These are phyloP conservation scores for Lordiphosa collinella DNA, from an alignment of 1,140 invertebrate genomes.

Conservation along the genomic window DNA sequence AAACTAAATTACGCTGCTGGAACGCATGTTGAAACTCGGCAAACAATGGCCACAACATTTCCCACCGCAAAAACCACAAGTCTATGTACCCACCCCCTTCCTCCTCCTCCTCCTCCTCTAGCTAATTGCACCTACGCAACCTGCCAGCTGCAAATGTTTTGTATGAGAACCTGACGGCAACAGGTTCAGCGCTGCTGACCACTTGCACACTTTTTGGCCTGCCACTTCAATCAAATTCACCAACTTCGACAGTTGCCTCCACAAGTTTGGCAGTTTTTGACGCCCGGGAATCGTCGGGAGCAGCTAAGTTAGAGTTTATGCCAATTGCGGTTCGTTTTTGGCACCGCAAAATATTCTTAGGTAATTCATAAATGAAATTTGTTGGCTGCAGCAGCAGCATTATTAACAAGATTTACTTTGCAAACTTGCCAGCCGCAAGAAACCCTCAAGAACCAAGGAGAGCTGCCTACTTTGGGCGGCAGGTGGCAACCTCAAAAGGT, in stretches of 20 bases:
- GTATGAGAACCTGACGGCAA: conserved; percentile 15
- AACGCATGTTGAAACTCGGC: conserved; percentile 1
- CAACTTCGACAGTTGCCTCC: conserved; percentile 15
- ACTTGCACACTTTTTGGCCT: conserved; percentile 4
- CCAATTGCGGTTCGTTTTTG: neutral
- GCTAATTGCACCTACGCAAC: conserved; percentile 43
- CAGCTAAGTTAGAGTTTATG: neutral
- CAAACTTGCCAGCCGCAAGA: conserved; percentile 2
- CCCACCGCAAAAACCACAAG: conserved; percentile 7
- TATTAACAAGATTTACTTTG: conserved; percentile 33
- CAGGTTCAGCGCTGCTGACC: conserved; percentile 22
- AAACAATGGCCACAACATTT: conserved; percentile 8
- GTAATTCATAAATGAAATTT: conserved; percentile 45
- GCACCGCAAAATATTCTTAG: conserved; percentile 31
- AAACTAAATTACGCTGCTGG: neutral
- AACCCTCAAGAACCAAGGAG: conserved; percentile 3
- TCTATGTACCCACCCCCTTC: neutral
- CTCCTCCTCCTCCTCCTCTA: neutral
- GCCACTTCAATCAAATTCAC: conserved; percentile 7
- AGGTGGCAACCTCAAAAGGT: neutral
- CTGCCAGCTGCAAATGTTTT: conserved; percentile 14
- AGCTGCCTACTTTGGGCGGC: neutral
- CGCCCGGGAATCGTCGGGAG: neutral
- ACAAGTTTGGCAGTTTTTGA: conserved; percentile 29
- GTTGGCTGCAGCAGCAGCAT: conserved; percentile 21